These are phyloP conservation scores for Leuciscus idus DNA, from an alignment of 2,113 vertebrate genomes.

Conservation along the genomic window DNA sequence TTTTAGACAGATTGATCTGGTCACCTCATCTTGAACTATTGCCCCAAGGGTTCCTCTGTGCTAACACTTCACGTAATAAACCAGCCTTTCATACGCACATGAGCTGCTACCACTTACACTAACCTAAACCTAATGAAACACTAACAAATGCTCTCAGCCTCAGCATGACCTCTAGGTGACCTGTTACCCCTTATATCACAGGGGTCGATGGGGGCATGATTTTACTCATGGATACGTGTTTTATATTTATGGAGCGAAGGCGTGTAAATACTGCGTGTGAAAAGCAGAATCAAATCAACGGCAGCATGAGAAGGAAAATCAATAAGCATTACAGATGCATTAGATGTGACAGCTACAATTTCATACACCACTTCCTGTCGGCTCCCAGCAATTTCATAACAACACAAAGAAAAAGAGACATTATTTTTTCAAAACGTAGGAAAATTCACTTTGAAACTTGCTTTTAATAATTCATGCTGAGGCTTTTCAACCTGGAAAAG, in stretches of 20 bases:
- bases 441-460: conserved; percentile 68
- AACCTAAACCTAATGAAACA: conserved; percentile 16
- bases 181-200: background rate
- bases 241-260: conserved; percentile 14
- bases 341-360: conserved; percentile 71
- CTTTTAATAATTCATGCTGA: conserved; percentile 74
- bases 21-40: conserved; percentile 69
- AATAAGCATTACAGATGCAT: conserved; percentile 67
- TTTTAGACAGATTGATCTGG: conserved; percentile 70
- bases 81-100: conserved; percentile 1
- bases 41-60: conserved; percentile 71
- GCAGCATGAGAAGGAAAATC: conserved; percentile 56
- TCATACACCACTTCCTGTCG: conserved; percentile 69
- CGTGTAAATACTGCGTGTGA: conserved; percentile 22
- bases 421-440: conserved; percentile 67
- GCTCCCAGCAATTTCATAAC: conserved; percentile 62
- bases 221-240: background rate
- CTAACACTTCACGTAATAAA: conserved; percentile 59
- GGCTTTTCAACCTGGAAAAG: conserved; percentile 71
- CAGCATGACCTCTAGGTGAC: conserved; percentile 22
- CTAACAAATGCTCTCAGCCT: background rate
- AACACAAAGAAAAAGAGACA: conserved; percentile 62
- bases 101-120: background rate
- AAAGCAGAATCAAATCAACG: conserved; percentile 18
- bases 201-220: background rate